Conservation (phyloP, 92 coral and sea anemone genomes). For the Bergia sp. region DNA sequence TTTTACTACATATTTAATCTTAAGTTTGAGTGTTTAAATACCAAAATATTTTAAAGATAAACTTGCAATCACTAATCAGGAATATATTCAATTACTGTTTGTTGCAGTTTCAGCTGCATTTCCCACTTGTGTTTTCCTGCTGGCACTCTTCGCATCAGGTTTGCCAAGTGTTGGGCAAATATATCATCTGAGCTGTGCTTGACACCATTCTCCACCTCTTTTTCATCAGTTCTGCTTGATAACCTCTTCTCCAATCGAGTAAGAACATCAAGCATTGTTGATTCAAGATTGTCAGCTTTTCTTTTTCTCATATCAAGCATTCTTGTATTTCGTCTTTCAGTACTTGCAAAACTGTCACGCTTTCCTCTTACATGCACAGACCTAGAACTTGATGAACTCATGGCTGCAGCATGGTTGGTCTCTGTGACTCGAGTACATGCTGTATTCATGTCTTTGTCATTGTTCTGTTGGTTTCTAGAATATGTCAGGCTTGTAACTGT, state of each 20-base stretch:
- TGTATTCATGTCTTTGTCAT: neutral
- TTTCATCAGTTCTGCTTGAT: conserved; percentile 9
- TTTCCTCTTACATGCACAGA: neutral
- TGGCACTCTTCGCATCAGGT: conserved; percentile 32
- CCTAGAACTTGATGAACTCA: neutral
- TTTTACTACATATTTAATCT: no score
- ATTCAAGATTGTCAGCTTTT: conserved; percentile 44
- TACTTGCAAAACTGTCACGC: neutral
- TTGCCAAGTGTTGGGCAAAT: conserved; percentile 36
- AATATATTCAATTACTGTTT: conserved; percentile 25
- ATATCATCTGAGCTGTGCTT: conserved; percentile 21
- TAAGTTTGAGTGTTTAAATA: no score
- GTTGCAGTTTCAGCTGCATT: conserved; percentile 44
- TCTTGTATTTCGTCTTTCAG: conserved; percentile 5
- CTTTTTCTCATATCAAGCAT: conserved; percentile 23
- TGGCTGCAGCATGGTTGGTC: neutral
- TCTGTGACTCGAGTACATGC: neutral
- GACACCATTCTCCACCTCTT: neutral
- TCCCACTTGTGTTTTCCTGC: conserved; percentile 24
- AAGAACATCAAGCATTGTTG: conserved; percentile 34
- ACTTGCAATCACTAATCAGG: conserved; percentile 11
- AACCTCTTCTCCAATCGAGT: conserved; percentile 29
- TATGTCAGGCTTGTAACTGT: neutral
- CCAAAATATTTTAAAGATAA: no score
- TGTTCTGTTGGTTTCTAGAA: neutral